phyloP scores from a whole-genome alignment of 2,888 invertebrate genomes.

The Nomada fucata region DNA sequence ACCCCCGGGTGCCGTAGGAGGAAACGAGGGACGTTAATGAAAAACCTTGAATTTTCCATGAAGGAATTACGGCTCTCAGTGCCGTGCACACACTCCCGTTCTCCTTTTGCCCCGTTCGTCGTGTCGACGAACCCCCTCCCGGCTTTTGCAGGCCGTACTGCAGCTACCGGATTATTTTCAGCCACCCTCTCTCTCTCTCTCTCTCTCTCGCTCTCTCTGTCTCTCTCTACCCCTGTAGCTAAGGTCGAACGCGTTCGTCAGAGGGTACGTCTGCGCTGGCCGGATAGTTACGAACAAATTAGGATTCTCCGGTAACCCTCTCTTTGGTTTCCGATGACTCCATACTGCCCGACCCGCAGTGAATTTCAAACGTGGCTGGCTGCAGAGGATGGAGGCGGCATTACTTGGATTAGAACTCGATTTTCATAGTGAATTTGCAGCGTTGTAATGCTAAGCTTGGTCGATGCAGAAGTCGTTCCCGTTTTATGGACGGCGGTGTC shows the following conservation, averaged over 20 bases:
- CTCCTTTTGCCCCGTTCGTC: constrained; percentile 6
- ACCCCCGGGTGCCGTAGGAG: constrained; percentile 35
- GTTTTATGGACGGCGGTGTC: constrained; percentile 10
- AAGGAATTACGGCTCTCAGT: constrained; percentile 77
- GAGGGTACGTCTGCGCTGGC: constrained; percentile 6
- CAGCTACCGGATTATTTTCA: constrained; percentile 62
- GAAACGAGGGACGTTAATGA: constrained; percentile 79
- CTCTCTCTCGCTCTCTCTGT: constrained; percentile 9
- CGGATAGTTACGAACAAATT: constrained; percentile 63
- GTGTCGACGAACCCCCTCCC: constrained; percentile 22
- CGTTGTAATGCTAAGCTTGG: constrained; percentile 13
- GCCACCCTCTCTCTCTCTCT: constrained; percentile 17
- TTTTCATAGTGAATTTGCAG: constrained; percentile 35
- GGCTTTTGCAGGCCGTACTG: constrained; percentile 29
- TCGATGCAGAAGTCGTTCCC: background rate
- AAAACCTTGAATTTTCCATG: constrained; percentile 84
- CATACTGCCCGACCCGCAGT: constrained; percentile 17
- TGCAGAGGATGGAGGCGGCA: background rate
- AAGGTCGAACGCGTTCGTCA: constrained; percentile 1
- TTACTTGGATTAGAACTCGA: constrained; percentile 43
- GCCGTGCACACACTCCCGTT: constrained; percentile 28
- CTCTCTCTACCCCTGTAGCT: background rate
- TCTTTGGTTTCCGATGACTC: constrained; percentile 56
- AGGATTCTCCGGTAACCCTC: constrained; percentile 54
- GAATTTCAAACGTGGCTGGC: constrained; percentile 46